Base-by-base conservation (phyloP, 2,113 vertebrate genomes). In the Gambusia holbrooki region DNA sequence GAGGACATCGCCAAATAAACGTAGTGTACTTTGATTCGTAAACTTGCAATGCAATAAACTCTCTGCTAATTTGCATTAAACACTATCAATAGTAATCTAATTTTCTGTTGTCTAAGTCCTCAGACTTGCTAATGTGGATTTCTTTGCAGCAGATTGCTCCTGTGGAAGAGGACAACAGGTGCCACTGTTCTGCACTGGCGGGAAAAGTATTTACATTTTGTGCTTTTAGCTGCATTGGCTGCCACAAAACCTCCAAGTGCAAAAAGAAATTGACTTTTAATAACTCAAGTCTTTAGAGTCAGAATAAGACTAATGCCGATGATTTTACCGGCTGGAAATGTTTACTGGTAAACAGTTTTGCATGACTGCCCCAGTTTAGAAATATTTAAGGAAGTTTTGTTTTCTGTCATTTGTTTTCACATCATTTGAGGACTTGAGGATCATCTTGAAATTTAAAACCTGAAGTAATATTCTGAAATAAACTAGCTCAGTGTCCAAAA, bases 121-220 rank as follows among this genome's bases (percentile, higher is more conserved):
- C 14, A 15, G 33, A 62, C 25, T 29, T 74, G 66, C 42, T 19
- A 14, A 28, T 73, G 17, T 42, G 64, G 33, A 51, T 67, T 22
- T 63, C 40, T 76, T 69, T 63, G 33, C 75, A 82, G 60, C 61
- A 67, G 79, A 30, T 3, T 19, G 25, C 22, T 61, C 25, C 54
- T 35, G 19, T 29, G 10, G 45, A 68, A 66, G 64, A 3, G 30
- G 77, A 76, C 82, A 85, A 80, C 84, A 89, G 88, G 86, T 89
- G 76, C 66, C 73, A 37, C 27, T 48, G 5, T 35, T 54, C 66
- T 37, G 28, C 27, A 69, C 14, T 69, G 54, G 22, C 62, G 69
- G 19, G 37, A 13, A 65, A 58, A 66, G 4, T 5, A 3, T 1
- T 17, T n/a, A 29, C 2, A 64, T 35, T n/a, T 9, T 33, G 30